These are phyloP conservation scores for Malurus splendens DNA, from an alignment of 2,797 vertebrate genomes.

Conservation along the genomic window DNA sequence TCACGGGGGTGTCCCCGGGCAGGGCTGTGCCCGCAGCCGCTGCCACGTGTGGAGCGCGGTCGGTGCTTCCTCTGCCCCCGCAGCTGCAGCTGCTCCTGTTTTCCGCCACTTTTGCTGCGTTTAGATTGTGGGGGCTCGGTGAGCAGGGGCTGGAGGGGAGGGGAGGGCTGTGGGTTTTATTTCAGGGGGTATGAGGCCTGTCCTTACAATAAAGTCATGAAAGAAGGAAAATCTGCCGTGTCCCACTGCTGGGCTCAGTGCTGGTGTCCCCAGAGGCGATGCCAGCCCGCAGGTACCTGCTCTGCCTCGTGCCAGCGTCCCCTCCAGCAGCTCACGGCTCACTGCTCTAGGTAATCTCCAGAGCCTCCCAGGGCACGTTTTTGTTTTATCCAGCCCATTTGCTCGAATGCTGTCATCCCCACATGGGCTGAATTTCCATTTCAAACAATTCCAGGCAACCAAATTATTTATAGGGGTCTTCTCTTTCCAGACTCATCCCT, in stretches of 20 bases:
- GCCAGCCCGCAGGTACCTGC: fast-evolving
- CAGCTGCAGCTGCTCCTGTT: background rate
- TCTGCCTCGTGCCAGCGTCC: fast-evolving
- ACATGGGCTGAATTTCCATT: slow-evolving; percentile 9
- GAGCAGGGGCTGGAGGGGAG: background rate
- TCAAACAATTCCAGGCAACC: background rate
- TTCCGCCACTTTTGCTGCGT: background rate
- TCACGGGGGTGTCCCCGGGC: background rate
- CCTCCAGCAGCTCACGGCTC: background rate
- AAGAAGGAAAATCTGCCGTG: background rate
- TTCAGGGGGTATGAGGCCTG: background rate
- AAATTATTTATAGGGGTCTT: background rate
- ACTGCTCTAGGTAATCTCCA: background rate
- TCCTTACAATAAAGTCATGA: background rate
- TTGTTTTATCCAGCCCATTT: background rate
- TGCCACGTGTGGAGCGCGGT: background rate
- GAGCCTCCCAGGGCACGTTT: background rate
- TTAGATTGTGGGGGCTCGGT: background rate
- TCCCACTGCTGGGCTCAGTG: background rate
- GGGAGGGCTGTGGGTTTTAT: background rate
- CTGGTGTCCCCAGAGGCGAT: background rate
- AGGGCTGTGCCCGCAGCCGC: background rate
- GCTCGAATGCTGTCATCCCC: background rate
- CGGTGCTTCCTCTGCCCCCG: background rate
- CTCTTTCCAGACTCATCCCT: background rate